phyloP scores from a whole-genome alignment of 2,888 invertebrate genomes.

The Conus canariensis region DNA sequence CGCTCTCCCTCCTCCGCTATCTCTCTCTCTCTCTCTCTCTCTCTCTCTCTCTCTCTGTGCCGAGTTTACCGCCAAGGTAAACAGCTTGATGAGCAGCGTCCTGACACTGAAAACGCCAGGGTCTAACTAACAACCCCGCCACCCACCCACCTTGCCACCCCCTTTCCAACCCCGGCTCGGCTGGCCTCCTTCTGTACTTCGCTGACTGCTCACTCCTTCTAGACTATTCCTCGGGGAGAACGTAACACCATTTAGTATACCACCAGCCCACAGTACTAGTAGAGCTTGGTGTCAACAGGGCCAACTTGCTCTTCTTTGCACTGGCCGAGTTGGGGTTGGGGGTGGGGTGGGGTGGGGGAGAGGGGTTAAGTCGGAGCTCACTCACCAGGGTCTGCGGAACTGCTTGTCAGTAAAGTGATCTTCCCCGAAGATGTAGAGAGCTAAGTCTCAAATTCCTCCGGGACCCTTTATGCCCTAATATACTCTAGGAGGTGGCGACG shows the following conservation, averaged over 20 bases:
- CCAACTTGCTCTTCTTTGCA: too few species aligned
- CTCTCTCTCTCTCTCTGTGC: neutral
- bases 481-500: too few species aligned
- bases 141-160: neutral
- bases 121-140: neutral
- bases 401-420: too few species aligned
- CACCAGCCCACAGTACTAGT: neutral
- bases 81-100: neutral
- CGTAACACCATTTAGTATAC: too few species aligned
- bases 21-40: slow-evolving; percentile 2
- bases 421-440: too few species aligned
- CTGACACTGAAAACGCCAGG: neutral
- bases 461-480: too few species aligned
- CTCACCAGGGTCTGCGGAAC: too few species aligned
- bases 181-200: too few species aligned
- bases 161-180: neutral
- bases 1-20: neutral
- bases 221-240: too few species aligned
- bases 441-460: too few species aligned
- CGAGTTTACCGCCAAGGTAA: neutral
- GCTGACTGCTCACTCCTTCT: too few species aligned
- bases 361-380: neutral
- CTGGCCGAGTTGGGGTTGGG: neutral
- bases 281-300: neutral
- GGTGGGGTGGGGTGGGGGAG: neutral